Evolutionary conservation across 2,888 invertebrate species (phyloP).

Genomic region (Agrotis puta): DNA sequence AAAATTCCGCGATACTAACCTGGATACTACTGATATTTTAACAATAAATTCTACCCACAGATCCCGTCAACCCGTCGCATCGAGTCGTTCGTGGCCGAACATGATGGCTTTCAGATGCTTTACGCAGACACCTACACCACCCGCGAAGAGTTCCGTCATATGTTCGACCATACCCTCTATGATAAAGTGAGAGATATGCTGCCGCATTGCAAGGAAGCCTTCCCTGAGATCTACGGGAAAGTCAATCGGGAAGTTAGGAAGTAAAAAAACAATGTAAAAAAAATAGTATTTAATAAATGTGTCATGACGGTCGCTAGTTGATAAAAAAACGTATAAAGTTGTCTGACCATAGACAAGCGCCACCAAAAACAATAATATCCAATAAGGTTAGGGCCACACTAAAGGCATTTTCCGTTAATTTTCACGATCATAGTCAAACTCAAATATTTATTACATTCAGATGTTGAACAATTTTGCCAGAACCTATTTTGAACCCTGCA

Average conservation of each 20-base stretch:
- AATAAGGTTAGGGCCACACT: too few species aligned
- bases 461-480: too few species aligned
- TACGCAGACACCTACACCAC: constrained; percentile 96
- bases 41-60: constrained; percentile 60
- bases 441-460: too few species aligned
- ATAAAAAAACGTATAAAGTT: too few species aligned
- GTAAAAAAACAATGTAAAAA: constrained; percentile 58
- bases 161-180: constrained; percentile 95
- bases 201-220: constrained; percentile 92
- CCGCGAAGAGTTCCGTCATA: constrained; percentile 93
- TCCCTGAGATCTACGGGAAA: constrained; percentile 96
- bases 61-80: constrained; percentile 92
- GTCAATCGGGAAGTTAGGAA: constrained; percentile 91
- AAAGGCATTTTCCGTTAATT: too few species aligned
- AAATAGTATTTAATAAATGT: too few species aligned
- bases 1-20: too few species aligned
- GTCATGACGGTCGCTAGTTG: too few species aligned
- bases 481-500: too few species aligned
- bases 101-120: constrained; percentile 95
- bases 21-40: background rate
- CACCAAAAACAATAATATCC: too few species aligned
- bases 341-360: too few species aligned
- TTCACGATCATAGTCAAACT: too few species aligned
- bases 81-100: constrained; percentile 93
- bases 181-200: constrained; percentile 92